phyloP scores from a whole-genome alignment of 2,797 vertebrate genomes.

The Alca torda region DNA sequence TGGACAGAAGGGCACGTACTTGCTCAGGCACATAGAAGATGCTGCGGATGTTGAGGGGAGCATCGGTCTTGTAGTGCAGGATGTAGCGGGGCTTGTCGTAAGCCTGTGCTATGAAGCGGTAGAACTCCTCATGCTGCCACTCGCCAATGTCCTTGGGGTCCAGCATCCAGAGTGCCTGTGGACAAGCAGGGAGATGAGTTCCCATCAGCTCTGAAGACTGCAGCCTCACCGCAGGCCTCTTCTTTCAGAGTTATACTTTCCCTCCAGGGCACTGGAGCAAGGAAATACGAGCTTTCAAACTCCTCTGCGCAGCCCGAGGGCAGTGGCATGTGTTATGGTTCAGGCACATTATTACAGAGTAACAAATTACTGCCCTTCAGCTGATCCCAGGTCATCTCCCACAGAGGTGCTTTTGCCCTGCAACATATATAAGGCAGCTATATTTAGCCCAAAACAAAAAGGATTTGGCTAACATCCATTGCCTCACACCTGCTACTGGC shows the following conservation, averaged over 20 bases:
- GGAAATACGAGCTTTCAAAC: background rate
- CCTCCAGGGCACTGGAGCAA: background rate
- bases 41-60: conserved; percentile 94
- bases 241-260: background rate
- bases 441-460: background rate
- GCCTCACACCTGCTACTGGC: background rate
- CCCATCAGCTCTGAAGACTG: background rate
- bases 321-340: background rate
- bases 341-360: background rate
- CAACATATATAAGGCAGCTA: background rate
- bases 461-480: background rate
- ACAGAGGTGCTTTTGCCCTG: background rate
- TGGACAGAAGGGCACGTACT: conserved; percentile 68
- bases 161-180: conserved; percentile 94
- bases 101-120: conserved; percentile 88
- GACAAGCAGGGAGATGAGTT: background rate
- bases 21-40: conserved; percentile 93
- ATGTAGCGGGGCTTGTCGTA: conserved; percentile 91
- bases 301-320: background rate
- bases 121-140: conserved; percentile 95
- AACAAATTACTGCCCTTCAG: background rate
- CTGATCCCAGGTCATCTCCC: background rate
- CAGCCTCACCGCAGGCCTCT: background rate
- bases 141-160: conserved; percentile 90
- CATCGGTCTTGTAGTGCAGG: conserved; percentile 91